Evolutionary conservation across 2,888 invertebrate species (phyloP).

Genomic region (Pycnomerus fuliginosus): DNA sequence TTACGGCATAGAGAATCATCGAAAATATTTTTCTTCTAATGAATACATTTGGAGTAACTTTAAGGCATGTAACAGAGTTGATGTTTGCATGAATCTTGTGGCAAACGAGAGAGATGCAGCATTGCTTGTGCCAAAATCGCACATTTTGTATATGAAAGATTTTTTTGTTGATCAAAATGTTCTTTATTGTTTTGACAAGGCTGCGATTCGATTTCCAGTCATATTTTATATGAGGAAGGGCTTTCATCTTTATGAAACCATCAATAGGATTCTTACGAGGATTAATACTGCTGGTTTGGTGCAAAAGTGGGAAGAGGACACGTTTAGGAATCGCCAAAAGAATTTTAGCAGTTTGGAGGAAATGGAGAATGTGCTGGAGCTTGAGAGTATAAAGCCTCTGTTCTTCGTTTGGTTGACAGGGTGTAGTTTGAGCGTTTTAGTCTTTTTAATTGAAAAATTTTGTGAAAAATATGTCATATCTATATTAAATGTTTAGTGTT

Average conservation of each 20-base stretch:
- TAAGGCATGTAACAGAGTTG: not conserved
- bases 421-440: too few relatives aligned
- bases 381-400: too few relatives aligned
- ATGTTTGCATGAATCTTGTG: constrained; percentile 1
- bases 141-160: not conserved
- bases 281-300: constrained; percentile 3
- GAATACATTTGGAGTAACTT: not conserved
- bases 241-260: constrained; percentile 1
- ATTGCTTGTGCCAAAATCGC: constrained; percentile 3
- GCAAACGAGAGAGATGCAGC: constrained; percentile 1
- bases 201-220: constrained; percentile 7
- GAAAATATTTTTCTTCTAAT: not conserved
- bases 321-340: too few relatives aligned
- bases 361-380: too few relatives aligned
- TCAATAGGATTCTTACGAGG: constrained; percentile 4
- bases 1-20: not conserved
- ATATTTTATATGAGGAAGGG: constrained; percentile 14
- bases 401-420: too few relatives aligned
- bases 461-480: too few relatives aligned
- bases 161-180: constrained; percentile 1
- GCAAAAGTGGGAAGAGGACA: constrained; percentile 6
- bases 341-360: too few relatives aligned
- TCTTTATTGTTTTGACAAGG: constrained; percentile 10
- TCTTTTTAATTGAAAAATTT: too few relatives aligned
- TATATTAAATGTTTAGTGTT: too few relatives aligned